Conservation (phyloP, 1,140 invertebrate genomes). For the Cydia pomonella region DNA sequence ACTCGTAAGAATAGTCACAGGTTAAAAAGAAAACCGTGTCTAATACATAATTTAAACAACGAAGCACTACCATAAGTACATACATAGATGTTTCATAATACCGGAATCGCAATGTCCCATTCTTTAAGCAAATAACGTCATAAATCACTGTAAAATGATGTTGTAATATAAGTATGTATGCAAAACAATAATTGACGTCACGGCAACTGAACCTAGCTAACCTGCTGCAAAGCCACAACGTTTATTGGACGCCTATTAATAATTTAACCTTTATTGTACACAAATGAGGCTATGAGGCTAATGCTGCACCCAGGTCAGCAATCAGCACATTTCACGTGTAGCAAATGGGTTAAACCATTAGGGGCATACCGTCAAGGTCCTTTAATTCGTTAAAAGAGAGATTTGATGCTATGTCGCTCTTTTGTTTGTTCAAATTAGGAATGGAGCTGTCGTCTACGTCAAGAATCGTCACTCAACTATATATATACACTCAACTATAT, state of each 20-base stretch:
- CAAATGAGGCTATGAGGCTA: constrained; percentile 38
- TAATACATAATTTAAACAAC: no score
- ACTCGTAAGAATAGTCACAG: no score
- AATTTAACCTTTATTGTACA: constrained; percentile 35
- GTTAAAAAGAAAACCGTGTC: no score
- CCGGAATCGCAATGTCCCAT: constrained; percentile 6
- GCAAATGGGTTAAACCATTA: constrained; percentile 22
- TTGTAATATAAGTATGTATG: constrained; percentile 32
- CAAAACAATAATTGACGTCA: constrained; percentile 40
- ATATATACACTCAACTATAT: no score
- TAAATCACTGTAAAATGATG: constrained; percentile 30
- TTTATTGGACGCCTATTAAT: constrained; percentile 27
- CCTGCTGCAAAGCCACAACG: background rate
- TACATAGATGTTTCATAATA: background rate
- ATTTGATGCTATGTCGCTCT: background rate
- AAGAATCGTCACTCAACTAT: background rate
- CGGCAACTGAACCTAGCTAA: constrained; percentile 20
- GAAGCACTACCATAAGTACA: background rate
- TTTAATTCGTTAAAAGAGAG: background rate
- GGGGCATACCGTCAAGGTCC: background rate
- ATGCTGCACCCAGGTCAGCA: constrained; percentile 23
- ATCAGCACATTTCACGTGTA: constrained; percentile 13
- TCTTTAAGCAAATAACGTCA: constrained; percentile 16
- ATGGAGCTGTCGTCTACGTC: background rate
- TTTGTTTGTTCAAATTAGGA: constrained; percentile 2